phyloP scores from a whole-genome alignment of 2,113 vertebrate species.

The Alectura lathami region DNA sequence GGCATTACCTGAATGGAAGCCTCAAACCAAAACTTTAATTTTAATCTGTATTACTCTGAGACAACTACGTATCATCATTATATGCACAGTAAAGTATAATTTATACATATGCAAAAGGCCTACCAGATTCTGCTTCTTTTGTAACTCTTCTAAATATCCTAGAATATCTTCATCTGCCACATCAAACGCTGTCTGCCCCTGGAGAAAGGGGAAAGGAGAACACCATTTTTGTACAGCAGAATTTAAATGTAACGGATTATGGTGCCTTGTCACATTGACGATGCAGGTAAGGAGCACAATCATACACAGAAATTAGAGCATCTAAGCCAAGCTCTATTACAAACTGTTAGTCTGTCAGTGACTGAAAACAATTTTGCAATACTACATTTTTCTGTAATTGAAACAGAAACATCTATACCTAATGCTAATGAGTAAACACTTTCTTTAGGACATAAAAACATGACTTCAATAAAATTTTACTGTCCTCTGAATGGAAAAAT shows the following conservation, averaged over 20 bases:
- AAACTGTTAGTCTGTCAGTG: conserved; percentile 43
- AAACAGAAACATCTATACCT: not conserved
- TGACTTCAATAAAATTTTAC: not conserved
- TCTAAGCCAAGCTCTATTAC: conserved; percentile 1
- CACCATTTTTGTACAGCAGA: not conserved
- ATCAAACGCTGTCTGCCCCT: conserved; percentile 98
- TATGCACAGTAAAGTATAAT: not conserved
- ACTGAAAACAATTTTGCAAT: not conserved
- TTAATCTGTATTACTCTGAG: not conserved
- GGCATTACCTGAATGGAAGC: not conserved
- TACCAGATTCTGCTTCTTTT: conserved; percentile 98
- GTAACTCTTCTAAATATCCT: conserved; percentile 95
- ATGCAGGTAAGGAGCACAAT: not conserved
- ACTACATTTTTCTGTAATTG: not conserved
- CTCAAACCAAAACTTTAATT: not conserved
- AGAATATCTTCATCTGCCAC: conserved; percentile 98
- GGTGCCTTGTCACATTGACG: not conserved
- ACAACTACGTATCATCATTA: not conserved
- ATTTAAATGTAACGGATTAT: not conserved
- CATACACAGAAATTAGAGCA: not conserved
- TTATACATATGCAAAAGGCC: conserved; percentile 1
- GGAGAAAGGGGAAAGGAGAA: conserved; percentile 29
- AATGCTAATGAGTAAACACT: not conserved
- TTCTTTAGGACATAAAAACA: not conserved
- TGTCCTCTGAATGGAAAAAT: not conserved